Conservation (phyloP, 2,888 invertebrate species). For the Eupithecia subumbrata region DNA sequence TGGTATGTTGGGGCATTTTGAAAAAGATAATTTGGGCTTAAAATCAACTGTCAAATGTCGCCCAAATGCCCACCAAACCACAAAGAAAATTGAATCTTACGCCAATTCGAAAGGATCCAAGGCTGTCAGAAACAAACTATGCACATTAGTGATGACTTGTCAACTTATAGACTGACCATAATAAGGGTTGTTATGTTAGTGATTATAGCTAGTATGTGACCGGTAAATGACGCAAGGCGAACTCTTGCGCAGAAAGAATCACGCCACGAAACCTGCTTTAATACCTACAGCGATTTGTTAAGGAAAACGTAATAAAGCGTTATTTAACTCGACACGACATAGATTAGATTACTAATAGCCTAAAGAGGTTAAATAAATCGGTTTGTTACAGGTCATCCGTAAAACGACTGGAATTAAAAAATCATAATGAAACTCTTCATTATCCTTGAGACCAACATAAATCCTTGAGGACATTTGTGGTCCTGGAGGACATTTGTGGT, state of each 20-base stretch:
- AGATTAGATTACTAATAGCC: background rate
- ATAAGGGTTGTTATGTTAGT: background rate
- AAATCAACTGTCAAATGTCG: no score
- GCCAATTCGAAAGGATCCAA: no score
- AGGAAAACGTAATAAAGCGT: background rate
- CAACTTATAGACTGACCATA: background rate
- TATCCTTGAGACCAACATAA: background rate
- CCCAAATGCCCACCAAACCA: no score
- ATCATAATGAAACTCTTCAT: background rate
- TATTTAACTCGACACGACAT: background rate
- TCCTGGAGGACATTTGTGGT: no score
- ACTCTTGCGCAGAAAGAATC: conserved; percentile 2
- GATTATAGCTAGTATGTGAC: background rate
- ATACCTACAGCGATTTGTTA: background rate
- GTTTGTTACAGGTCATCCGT: background rate
- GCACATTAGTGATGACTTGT: background rate
- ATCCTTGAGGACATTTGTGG: background rate
- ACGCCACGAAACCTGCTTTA: background rate
- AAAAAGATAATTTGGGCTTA: no score
- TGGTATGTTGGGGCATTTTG: no score
- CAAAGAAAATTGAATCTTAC: no score
- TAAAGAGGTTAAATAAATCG: background rate
- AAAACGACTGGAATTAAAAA: no score
- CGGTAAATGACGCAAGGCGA: conserved; percentile 2
- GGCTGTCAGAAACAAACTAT: background rate